Percentiles rank a stretch among this genome's conserved stretches.
phyloP scores from a whole-genome alignment of 2,113 vertebrate genomes.

The Cyanoramphus novaezelandiae region DNA sequence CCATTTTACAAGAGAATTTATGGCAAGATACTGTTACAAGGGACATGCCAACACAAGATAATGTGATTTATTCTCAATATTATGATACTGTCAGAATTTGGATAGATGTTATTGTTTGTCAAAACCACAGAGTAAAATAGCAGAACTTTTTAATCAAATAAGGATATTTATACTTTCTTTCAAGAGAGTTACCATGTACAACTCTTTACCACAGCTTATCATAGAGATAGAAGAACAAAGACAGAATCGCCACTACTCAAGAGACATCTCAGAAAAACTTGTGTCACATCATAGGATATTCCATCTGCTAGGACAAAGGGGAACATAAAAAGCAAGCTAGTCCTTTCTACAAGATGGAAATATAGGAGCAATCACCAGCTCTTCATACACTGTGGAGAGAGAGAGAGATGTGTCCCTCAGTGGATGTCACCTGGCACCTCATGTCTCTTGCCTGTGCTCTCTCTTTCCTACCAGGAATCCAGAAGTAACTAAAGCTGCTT shows the following conservation, averaged over 20 bases:
- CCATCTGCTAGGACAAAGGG: background rate
- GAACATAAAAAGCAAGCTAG: background rate
- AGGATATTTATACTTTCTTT: background rate
- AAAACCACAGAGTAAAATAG: constrained; percentile 48
- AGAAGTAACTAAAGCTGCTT: background rate
- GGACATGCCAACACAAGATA: constrained; percentile 48
- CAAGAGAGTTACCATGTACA: background rate
- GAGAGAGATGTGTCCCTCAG: accelerated
- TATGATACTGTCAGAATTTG: constrained; percentile 39
- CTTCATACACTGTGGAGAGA: background rate
- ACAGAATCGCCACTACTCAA: background rate
- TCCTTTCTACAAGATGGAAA: background rate
- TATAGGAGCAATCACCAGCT: background rate
- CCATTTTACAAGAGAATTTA: constrained; percentile 15
- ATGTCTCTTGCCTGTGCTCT: background rate
- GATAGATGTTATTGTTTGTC: constrained; percentile 48
- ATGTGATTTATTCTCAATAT: constrained; percentile 58
- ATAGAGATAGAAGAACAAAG: background rate
- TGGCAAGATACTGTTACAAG: constrained; percentile 36
- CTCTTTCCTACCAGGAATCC: background rate
- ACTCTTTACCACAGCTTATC: background rate
- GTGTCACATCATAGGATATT: background rate
- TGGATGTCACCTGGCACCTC: background rate
- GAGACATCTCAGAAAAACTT: background rate
- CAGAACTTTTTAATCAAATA: constrained; percentile 1